These are phyloP conservation scores for Chlorodrepanis virens DNA, from an alignment of 2,113 vertebrate genomes.

Conservation along the genomic window DNA sequence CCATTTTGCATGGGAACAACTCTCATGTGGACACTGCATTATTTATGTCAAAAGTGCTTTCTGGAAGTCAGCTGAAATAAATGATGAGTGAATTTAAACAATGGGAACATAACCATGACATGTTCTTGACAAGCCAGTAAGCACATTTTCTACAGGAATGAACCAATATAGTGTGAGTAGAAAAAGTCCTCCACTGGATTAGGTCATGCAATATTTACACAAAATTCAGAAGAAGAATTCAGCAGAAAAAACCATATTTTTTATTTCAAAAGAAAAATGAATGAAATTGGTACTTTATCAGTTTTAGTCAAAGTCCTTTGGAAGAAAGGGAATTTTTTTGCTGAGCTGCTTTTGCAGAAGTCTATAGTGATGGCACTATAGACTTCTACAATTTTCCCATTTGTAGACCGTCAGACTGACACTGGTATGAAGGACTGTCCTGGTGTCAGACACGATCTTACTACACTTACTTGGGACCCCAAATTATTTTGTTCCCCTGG, in stretches of 20 bases:
- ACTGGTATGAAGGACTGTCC: background rate
- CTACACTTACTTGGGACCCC: background rate
- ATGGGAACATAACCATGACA: background rate
- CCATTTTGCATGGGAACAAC: background rate
- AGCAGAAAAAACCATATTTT: accelerated
- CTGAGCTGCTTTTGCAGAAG: background rate
- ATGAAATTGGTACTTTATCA: background rate
- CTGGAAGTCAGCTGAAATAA: background rate
- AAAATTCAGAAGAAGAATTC: background rate
- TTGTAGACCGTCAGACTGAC: background rate
- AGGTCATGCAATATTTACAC: background rate
- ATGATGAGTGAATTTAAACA: background rate
- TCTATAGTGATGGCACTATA: background rate
- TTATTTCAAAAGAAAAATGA: background rate
- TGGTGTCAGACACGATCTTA: background rate
- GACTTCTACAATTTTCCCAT: background rate
- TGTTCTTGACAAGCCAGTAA: background rate
- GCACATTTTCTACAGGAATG: background rate
- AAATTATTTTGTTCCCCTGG: background rate
- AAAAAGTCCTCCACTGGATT: background rate
- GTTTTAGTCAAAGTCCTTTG: background rate
- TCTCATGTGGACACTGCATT: background rate
- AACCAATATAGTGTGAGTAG: background rate
- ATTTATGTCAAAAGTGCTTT: background rate
- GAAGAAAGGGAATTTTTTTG: background rate